Evolutionary conservation across 2,113 vertebrate genomes (phyloP).

Genomic region (Chloebia gouldiae): DNA sequence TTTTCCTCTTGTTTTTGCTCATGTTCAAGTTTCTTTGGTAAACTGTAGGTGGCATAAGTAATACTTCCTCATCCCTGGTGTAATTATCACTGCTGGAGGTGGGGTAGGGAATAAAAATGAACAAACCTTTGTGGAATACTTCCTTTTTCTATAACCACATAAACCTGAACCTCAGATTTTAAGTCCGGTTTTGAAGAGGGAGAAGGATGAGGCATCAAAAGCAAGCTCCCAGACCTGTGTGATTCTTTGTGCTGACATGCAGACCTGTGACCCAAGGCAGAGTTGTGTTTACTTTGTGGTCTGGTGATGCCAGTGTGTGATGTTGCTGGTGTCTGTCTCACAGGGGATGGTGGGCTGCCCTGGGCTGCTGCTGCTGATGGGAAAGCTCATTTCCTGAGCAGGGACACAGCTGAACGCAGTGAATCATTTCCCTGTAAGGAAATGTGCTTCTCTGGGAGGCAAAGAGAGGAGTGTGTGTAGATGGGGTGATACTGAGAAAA

Average conservation of each 20-base stretch:
- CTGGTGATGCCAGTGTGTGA: not conserved
- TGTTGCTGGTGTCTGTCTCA: not conserved
- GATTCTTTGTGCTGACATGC: not conserved
- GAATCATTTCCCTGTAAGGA: not conserved
- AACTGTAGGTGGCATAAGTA: conserved; percentile 42
- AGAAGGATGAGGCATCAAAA: not conserved
- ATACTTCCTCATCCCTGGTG: not conserved
- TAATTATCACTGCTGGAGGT: not conserved
- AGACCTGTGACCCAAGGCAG: not conserved
- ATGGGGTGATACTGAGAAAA: not conserved
- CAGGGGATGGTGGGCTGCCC: not conserved
- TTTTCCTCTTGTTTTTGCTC: not conserved
- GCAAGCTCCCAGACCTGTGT: not conserved
- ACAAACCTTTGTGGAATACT: not conserved
- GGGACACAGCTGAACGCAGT: not conserved
- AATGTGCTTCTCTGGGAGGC: not conserved
- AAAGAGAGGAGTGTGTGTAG: not conserved
- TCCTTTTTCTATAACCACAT: not conserved
- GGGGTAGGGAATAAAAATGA: not conserved
- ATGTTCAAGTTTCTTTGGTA: conserved; percentile 23
- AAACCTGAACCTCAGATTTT: not conserved
- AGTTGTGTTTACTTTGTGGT: not conserved
- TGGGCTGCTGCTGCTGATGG: not conserved
- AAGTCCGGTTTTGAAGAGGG: not conserved
- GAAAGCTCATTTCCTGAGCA: not conserved